These are phyloP conservation scores for Schlechtendalia chinensis DNA, from an alignment of 1,140 invertebrate species.

Conservation along the genomic window DNA sequence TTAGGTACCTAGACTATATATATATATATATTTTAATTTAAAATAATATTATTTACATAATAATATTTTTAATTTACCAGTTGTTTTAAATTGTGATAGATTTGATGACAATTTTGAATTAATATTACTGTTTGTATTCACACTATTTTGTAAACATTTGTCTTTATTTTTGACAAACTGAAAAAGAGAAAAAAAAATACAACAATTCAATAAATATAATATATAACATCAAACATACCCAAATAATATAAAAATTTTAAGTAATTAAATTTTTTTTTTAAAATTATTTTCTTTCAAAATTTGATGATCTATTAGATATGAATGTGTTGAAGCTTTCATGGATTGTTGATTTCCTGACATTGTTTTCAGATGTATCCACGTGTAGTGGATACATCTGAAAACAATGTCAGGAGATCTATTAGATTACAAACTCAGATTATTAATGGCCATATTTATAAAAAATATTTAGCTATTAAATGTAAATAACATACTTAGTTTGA, in stretches of 20 bases:
- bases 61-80: neutral
- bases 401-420: too few species aligned
- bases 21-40: too few species aligned
- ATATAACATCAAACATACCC: neutral
- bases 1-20: too few species aligned
- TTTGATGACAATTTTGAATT: neutral
- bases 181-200: neutral
- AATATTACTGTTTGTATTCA: neutral
- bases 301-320: neutral
- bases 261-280: neutral
- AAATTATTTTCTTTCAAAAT: neutral
- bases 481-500: neutral
- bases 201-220: neutral
- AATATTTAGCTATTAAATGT: neutral
- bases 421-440: neutral
- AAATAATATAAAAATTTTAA: too few species aligned
- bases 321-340: too few species aligned
- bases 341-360: too few species aligned
- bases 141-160: neutral
- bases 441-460: neutral
- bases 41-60: too few species aligned
- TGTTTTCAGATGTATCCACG: too few species aligned
- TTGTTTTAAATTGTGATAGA: neutral
- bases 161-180: constrained; percentile 22
- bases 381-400: too few species aligned